Evolutionary conservation across 92 coral and sea anemone species (phyloP).

Genomic region (Epizoanthus fatuus): DNA sequence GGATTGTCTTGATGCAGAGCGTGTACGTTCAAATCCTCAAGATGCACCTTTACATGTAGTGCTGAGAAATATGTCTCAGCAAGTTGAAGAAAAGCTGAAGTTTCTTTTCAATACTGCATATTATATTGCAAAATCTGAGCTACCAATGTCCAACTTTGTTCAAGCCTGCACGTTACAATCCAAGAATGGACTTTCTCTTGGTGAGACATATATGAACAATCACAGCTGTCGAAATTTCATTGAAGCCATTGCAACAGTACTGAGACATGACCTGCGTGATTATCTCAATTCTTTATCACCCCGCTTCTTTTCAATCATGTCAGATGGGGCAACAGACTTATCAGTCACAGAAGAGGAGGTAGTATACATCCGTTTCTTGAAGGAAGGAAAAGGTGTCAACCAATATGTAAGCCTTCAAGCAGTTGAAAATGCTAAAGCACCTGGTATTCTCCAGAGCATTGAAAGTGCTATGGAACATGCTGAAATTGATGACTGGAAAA

Average conservation of each 20-base stretch:
- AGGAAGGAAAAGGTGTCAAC: background rate
- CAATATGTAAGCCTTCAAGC: background rate
- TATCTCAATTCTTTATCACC: background rate
- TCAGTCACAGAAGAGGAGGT: background rate
- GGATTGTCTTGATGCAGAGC: no score
- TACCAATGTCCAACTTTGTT: slow-evolving; percentile 7
- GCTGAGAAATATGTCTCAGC: no score
- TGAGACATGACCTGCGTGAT: background rate
- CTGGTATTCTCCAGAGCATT: background rate
- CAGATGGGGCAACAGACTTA: background rate
- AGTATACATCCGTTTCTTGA: background rate
- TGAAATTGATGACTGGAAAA: background rate
- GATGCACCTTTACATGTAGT: no score
- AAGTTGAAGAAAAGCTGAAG: slow-evolving; percentile 6
- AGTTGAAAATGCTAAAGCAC: slow-evolving; percentile 3
- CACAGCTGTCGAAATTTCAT: background rate
- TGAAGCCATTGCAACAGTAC: background rate
- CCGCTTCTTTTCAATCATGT: background rate
- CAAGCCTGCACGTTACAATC: slow-evolving; percentile 8
- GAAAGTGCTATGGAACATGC: slow-evolving; percentile 1
- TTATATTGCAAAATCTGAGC: slow-evolving; percentile 18
- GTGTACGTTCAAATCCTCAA: no score
- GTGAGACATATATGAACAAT: slow-evolving; percentile 28
- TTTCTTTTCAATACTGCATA: slow-evolving; percentile 10
- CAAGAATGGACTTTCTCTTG: background rate